A percentile compares a stretch with the other conserved stretches of the same genome.
Evolutionary conservation across 2,888 invertebrate species (phyloP).

Genomic region (Drepana falcataria): DNA sequence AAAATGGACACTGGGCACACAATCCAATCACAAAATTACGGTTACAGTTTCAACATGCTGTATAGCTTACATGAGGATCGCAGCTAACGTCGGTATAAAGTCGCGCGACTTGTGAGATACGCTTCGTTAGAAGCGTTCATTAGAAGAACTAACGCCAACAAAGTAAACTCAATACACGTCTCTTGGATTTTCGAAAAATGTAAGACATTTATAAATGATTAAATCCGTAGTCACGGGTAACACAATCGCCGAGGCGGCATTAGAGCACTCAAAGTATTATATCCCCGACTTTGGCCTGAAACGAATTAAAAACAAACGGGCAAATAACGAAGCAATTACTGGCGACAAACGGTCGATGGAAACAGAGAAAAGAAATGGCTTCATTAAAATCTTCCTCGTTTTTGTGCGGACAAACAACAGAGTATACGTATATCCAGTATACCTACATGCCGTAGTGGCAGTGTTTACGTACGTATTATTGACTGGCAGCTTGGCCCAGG

Average conservation of each 20-base stretch:
- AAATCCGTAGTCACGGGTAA: constrained; percentile 1
- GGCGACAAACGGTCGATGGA: constrained; percentile 34
- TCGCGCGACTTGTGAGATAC: no score
- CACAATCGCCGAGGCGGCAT: neutral
- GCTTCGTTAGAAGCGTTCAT: neutral
- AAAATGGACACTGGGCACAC: no score
- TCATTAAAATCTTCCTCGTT: constrained; percentile 34
- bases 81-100: no score
- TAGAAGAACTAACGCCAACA: neutral
- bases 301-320: constrained; percentile 35
- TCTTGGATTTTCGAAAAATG: neutral
- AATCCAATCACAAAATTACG: no score
- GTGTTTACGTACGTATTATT: neutral
- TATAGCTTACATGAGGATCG: no score
- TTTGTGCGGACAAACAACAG: constrained; percentile 24
- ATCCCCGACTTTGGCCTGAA: constrained; percentile 4
- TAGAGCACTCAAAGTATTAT: constrained; percentile 1
- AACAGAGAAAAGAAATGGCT: constrained; percentile 39
- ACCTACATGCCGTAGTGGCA: neutral
- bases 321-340: constrained; percentile 56
- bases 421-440: constrained; percentile 3
- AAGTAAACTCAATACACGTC: neutral
- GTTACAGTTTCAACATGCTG: no score
- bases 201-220: neutral
- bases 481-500: no score